Conservation (phyloP, 2,888 invertebrate species). For the Lithophane semibrunnea region DNA sequence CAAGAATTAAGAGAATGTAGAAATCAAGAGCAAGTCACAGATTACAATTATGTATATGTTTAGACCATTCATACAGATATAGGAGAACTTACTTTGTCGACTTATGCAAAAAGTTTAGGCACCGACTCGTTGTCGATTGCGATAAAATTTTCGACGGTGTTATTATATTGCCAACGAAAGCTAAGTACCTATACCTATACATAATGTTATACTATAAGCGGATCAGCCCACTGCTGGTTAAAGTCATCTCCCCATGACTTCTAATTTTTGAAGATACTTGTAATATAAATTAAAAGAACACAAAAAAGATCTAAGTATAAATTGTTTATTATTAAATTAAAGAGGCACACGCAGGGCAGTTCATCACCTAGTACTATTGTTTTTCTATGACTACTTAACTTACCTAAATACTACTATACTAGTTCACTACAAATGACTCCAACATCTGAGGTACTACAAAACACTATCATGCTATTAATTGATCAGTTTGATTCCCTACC, state of each 20-base stretch:
- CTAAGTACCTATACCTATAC: not conserved
- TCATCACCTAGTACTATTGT: slow-evolving; percentile 47
- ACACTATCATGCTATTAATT: slow-evolving; percentile 51
- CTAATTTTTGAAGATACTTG: not conserved
- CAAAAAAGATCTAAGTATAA: slow-evolving; percentile 32
- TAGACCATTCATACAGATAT: not conserved
- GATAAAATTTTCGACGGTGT: not conserved
- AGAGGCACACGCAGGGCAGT: slow-evolving; percentile 67
- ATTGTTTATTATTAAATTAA: slow-evolving; percentile 58
- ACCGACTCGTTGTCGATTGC: no score
- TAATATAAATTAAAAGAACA: not conserved
- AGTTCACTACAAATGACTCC: slow-evolving; percentile 32
- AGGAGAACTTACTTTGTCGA: no score
- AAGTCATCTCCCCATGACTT: not conserved
- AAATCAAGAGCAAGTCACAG: no score
- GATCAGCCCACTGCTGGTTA: not conserved
- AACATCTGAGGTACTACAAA: slow-evolving; percentile 45
- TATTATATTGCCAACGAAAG: not conserved
- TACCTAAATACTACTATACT: slow-evolving; percentile 18
- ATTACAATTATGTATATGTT: no score
- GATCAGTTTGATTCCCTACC: slow-evolving; percentile 53
- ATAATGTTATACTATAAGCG: no score
- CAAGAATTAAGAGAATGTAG: no score
- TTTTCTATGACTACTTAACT: slow-evolving; percentile 36
- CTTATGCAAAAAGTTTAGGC: no score